Evolutionary conservation across 2,113 vertebrate species (phyloP), one percentile per base, ranked within the genome.

Genomic region (Gobiocypris rarus): DNA sequence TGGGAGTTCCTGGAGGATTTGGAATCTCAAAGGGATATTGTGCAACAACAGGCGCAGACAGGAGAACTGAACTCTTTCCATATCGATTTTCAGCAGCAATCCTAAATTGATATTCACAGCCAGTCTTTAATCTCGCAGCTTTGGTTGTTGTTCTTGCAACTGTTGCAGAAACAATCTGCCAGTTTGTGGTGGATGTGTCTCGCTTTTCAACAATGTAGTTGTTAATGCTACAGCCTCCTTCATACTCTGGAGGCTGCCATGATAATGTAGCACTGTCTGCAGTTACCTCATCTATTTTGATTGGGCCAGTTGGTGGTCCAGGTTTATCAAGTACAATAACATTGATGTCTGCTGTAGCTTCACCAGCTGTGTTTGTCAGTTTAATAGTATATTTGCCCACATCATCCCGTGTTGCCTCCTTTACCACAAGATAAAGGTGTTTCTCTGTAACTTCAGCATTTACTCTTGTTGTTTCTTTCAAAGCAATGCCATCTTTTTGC

Each of bases 151-250:
- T 98, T 93, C 98, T 96, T 78, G 98, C 98, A 83, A 99, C 96
- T 41, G 98, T 99, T 61, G 97, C 97, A 87, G 98, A 99, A 76
- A 99, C 96, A 90, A 97, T 97, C 83, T 99, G 97, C 98, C 98
- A 99, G 87, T 94, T 93, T 2, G 97, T 99, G n/a, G 97, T 98
- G n/a, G 98, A 97, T 74, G 98, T 99, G 83, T 99, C 98, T 91
- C 98, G 95, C 92, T 97, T 99, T 91, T 99, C 98, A 76, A 99
- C 97, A 83, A 99, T 95, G 52, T 99, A 99, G 89, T 99, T 99
- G 87, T 96, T 99, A 88, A 99, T 99, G 73, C 94, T 82, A 86
- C 98, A 98, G 84, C 98, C 95, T 76, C 98, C 98, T 75, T 98
- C 96, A 84, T 99, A 99, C 83, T 96, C 96, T 52, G 98, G 98